These are phyloP conservation scores for Propithecus perrieri DNA, from an alignment of 2,797 vertebrate species.

Conservation along the genomic window DNA sequence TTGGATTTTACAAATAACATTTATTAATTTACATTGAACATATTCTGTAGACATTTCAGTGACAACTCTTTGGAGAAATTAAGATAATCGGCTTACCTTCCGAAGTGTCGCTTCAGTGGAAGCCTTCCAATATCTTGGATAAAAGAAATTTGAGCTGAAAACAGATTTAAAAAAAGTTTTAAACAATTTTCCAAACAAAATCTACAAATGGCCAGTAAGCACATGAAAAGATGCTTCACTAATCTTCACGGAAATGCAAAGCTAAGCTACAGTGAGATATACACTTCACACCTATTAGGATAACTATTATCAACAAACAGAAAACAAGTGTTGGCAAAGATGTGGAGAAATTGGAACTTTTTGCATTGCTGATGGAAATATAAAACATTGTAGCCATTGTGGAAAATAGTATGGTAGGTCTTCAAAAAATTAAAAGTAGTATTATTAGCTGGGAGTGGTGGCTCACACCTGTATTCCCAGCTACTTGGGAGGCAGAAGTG, in stretches of 20 bases:
- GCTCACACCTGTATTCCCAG: background rate
- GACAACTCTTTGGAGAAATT: background rate
- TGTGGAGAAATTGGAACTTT: background rate
- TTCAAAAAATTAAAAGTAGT: background rate
- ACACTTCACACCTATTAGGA: background rate
- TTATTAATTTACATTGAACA: background rate
- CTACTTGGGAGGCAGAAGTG: background rate
- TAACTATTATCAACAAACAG: background rate
- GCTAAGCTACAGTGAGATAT: background rate
- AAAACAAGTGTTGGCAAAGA: background rate
- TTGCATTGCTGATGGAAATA: background rate
- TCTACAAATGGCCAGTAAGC: background rate
- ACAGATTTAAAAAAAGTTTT: constrained; percentile 60
- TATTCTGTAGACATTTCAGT: background rate
- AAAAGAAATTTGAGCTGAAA: constrained; percentile 94
- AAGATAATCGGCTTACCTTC: constrained; percentile 88
- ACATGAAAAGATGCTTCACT: background rate
- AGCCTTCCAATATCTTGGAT: constrained; percentile 95
- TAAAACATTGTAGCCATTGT: background rate
- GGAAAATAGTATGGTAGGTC: background rate
- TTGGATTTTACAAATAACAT: background rate
- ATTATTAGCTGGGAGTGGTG: background rate
- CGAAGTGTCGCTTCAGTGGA: constrained; percentile 87
- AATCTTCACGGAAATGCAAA: background rate
- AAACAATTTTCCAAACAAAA: background rate